Evolutionary conservation across 2,113 vertebrate species (phyloP), one percentile per base, ranked within the genome.

Genomic region (Illadopsis cleaveri): DNA sequence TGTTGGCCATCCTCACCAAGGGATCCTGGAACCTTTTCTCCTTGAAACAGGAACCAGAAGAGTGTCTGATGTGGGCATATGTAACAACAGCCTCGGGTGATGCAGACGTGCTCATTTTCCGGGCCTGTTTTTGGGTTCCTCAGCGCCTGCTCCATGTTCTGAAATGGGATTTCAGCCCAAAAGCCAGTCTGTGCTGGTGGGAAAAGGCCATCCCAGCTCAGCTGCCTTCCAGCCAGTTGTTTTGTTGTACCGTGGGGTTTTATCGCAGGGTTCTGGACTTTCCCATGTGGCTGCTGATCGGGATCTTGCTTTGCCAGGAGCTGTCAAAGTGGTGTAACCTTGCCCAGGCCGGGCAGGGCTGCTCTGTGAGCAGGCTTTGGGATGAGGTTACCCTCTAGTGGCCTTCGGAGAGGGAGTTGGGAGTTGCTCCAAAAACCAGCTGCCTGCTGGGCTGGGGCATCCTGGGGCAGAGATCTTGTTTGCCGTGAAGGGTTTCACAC

Each of bases 331-430:
- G 70, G 13, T 89, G 79, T 93, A 31, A 13, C 25, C 51, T 16
- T 88, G 7, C 90, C 92, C 84, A 65, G 22, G 2, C 33, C 28
- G 6, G 80, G 77, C 25, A 28, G 23, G 19, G 6, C 60, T 24
- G 77, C 93, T 71, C 15, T 2, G 20, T 2, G 82, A 85, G 56
- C 68, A 7, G 17, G 4, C 3, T 91, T 61, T 48, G 38, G 92
- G 90, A 22, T 54, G 90, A 23, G 93, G 75, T 96, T 95, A 90
- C 96, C 92, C 96, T 95, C 95, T 90, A 77, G 94, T 86, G 95
- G 95, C 66, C 58, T 95, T 3, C 0, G 5, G 56, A 38, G 69
- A n/a, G 35, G 85, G 44, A 66, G 5, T 3, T 0, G 31, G 38
- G 42, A 86, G 31, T 0, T 15, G 50, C 64, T 18, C 38, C 48